phyloP scores from a whole-genome alignment of 2,113 vertebrate species.

The Larimichthys polyactis region DNA sequence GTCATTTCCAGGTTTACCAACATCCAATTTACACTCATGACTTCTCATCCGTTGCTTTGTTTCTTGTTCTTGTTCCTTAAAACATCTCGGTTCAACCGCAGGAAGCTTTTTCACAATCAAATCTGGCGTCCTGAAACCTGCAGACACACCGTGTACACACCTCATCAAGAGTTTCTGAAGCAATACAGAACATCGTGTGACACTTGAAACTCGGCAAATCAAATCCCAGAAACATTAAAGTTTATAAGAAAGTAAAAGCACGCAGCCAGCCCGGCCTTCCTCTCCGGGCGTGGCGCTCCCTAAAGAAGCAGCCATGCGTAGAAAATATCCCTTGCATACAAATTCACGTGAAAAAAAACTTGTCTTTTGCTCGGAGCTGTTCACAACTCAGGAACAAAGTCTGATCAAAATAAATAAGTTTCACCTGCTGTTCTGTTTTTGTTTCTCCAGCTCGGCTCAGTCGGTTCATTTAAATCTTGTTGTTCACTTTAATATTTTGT shows the following conservation, averaged over 20 bases:
- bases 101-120: slow-evolving; percentile 14
- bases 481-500: slow-evolving; percentile 27
- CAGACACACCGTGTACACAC: background rate
- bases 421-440: slow-evolving; percentile 54
- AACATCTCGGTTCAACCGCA: background rate
- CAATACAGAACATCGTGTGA: slow-evolving; percentile 23
- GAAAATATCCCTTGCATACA: slow-evolving; percentile 24
- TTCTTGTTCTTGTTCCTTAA: background rate
- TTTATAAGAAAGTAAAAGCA: slow-evolving; percentile 13
- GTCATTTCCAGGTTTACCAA: too few relatives aligned
- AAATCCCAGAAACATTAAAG: slow-evolving; percentile 35
- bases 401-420: slow-evolving; percentile 12
- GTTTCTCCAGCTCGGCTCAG: slow-evolving; percentile 5
- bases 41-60: background rate
- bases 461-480: slow-evolving; percentile 29
- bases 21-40: background rate
- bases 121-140: slow-evolving; percentile 15
- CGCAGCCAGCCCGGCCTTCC: slow-evolving; percentile 1
- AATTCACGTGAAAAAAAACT: slow-evolving; percentile 29
- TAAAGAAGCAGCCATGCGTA: slow-evolving; percentile 19
- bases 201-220: slow-evolving; percentile 33
- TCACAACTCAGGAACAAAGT: slow-evolving; percentile 7
- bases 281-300: slow-evolving; percentile 7
- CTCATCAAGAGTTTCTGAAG: slow-evolving; percentile 35
- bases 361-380: slow-evolving; percentile 1